Evolutionary conservation across 2,797 vertebrate species (phyloP).

Genomic region (Scleropages formosus): DNA sequence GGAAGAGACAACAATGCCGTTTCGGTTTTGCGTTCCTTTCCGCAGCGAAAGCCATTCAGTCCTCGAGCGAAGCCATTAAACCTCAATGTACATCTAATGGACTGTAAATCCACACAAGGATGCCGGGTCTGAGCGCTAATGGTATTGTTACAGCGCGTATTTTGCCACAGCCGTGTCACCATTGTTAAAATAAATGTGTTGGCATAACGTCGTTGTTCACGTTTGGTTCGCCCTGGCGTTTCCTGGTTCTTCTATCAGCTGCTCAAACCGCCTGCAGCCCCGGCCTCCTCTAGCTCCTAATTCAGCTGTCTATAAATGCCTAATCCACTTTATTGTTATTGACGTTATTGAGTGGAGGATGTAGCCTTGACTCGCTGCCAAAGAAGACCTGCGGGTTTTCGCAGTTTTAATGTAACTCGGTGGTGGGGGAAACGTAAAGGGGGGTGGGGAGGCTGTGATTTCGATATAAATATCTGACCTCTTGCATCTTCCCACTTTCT

Average conservation of each 20-base stretch:
- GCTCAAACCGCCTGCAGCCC: not conserved
- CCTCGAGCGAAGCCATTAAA: too few relatives aligned
- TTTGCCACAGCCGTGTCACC: too few relatives aligned
- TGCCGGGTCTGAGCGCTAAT: too few relatives aligned
- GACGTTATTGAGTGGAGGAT: slow-evolving; percentile 50
- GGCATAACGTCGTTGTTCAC: too few relatives aligned
- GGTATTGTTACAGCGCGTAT: too few relatives aligned
- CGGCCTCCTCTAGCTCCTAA: not conserved
- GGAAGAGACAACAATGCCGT: not conserved
- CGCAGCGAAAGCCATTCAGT: not conserved
- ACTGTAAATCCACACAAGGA: too few relatives aligned
- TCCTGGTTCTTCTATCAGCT: not conserved
- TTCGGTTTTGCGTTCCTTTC: not conserved
- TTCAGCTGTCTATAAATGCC: slow-evolving; percentile 12
- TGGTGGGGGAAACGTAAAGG: slow-evolving; percentile 37
- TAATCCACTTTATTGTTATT: slow-evolving; percentile 26
- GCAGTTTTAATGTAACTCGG: slow-evolving; percentile 39
- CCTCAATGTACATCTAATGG: too few relatives aligned
- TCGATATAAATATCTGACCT: slow-evolving; percentile 60
- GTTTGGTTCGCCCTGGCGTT: not conserved
- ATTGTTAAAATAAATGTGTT: too few relatives aligned
- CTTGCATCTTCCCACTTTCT: slow-evolving; percentile 57
- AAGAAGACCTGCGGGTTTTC: slow-evolving; percentile 43
- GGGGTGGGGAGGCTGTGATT: slow-evolving; percentile 48
- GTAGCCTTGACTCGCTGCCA: slow-evolving; percentile 54